Conservation (phyloP, 2,888 invertebrate species). For the Shargacucullia verbasci region DNA sequence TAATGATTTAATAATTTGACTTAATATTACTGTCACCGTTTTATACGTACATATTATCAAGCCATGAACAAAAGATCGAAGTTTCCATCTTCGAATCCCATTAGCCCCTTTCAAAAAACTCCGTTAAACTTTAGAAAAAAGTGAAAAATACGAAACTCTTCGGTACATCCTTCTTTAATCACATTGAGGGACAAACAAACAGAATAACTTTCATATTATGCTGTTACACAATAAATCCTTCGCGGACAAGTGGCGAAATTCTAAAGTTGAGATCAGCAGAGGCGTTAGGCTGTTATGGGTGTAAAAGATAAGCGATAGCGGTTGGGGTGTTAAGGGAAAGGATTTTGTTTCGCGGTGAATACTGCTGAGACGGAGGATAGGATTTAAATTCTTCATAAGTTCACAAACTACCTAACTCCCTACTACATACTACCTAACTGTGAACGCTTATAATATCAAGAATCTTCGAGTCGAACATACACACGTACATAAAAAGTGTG, state of each 20-base stretch:
- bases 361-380: too few relatives aligned
- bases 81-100: slow-evolving; percentile 26
- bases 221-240: slow-evolving; percentile 59
- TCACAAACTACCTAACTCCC: too few relatives aligned
- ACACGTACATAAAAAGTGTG: too few relatives aligned
- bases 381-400: too few relatives aligned
- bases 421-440: too few relatives aligned
- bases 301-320: slow-evolving; percentile 29
- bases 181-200: slow-evolving; percentile 53
- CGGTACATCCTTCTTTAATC: slow-evolving; percentile 51
- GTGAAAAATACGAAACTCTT: slow-evolving; percentile 37
- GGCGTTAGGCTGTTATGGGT: slow-evolving; percentile 39
- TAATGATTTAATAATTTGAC: too few relatives aligned
- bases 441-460: too few relatives aligned
- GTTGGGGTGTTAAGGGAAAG: neutral
- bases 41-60: neutral
- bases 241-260: slow-evolving; percentile 61
- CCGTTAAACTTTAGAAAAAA: slow-evolving; percentile 36
- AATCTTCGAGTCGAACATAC: too few relatives aligned
- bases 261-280: slow-evolving; percentile 60
- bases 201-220: slow-evolving; percentile 57
- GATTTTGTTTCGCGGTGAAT: too few relatives aligned
- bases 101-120: slow-evolving; percentile 39
- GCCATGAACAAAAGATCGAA: slow-evolving; percentile 2
- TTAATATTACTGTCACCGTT: slow-evolving; percentile 10